phyloP scores from a whole-genome alignment of 1,140 invertebrate genomes.

The Calosoma granatense region DNA sequence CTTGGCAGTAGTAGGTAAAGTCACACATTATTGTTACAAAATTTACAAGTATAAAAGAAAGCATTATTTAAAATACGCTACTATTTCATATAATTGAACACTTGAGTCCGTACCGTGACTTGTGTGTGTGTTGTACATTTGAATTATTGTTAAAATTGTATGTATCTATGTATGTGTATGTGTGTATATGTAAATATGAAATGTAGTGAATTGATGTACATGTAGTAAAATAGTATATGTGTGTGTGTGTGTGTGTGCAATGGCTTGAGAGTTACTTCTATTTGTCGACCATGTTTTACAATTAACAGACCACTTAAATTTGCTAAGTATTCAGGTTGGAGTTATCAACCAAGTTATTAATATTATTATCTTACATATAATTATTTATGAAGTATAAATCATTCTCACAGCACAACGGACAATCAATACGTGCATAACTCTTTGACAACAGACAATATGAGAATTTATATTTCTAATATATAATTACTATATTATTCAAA shows the following conservation, averaged over 20 bases:
- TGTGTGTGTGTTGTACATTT: background rate
- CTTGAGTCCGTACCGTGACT: background rate
- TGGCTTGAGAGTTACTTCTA: background rate
- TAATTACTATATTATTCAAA: no score
- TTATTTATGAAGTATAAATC: no score
- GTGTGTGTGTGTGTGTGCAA: background rate
- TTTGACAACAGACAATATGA: no score
- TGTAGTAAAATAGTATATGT: background rate
- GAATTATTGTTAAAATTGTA: background rate
- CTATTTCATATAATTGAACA: background rate
- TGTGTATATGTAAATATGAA: no score
- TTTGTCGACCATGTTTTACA: background rate
- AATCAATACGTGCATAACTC: no score
- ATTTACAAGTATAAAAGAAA: background rate
- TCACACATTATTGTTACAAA: background rate
- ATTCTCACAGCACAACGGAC: no score
- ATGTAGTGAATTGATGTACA: background rate
- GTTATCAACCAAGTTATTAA: background rate
- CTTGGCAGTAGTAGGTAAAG: slow-evolving; percentile 21
- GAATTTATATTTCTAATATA: no score
- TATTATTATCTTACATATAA: background rate
- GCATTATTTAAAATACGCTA: background rate
- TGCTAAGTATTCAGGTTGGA: background rate
- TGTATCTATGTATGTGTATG: no score
- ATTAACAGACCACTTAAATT: background rate